Conservation (phyloP, 2,797 vertebrate genomes). For the Tragelaphus oryx region DNA sequence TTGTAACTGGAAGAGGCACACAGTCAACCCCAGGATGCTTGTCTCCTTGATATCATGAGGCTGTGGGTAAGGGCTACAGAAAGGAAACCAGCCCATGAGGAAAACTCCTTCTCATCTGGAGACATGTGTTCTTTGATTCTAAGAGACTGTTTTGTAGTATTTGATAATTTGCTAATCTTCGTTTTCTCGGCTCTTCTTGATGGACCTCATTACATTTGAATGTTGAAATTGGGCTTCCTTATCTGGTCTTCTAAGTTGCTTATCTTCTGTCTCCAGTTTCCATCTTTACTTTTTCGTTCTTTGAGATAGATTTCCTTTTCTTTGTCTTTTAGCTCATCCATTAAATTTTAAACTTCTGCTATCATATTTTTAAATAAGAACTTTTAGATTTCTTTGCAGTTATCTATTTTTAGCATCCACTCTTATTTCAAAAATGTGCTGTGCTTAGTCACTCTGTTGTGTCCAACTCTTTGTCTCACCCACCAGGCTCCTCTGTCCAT, state of each 20-base stretch:
- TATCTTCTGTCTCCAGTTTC: not conserved
- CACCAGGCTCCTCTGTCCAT: not conserved
- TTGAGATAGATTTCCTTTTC: not conserved
- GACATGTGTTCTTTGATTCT: not conserved
- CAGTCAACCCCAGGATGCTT: not conserved
- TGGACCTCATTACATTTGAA: not conserved
- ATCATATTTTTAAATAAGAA: not conserved
- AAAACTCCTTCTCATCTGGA: not conserved
- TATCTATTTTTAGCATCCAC: not conserved
- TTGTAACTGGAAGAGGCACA: not conserved
- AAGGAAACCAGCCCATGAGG: not conserved
- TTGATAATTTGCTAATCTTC: not conserved
- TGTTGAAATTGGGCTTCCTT: not conserved
- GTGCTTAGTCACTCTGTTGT: not conserved
- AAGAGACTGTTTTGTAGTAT: not conserved
- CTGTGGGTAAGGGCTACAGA: rapidly evolving
- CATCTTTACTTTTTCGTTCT: not conserved
- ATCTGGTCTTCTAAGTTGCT: not conserved
- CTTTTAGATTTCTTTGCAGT: not conserved
- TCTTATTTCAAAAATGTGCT: not conserved
- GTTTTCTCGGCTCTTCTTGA: not conserved
- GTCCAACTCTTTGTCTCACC: not conserved
- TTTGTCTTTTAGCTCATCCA: not conserved
- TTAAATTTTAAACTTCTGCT: not conserved
- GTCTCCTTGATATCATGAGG: not conserved